These are phyloP conservation scores for Ptilonorhynchus violaceus DNA, from an alignment of 2,113 vertebrate species.

Conservation along the genomic window DNA sequence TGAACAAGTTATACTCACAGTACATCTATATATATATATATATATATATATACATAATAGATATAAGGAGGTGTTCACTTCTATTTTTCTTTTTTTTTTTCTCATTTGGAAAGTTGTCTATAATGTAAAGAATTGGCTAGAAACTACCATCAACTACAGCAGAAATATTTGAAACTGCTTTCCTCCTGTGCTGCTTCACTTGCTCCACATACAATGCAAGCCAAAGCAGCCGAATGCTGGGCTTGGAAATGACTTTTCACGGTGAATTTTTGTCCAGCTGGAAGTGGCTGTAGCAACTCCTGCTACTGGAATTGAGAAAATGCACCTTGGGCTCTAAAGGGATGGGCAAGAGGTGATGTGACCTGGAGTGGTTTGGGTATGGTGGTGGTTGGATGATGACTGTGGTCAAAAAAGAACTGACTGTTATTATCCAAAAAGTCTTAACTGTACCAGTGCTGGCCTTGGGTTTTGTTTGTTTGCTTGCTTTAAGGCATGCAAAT, in stretches of 20 bases:
- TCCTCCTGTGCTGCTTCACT: background rate
- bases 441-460: background rate
- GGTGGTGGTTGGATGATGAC: background rate
- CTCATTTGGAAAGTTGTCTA: background rate
- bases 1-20: background rate
- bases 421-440: background rate
- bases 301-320: background rate
- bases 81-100: background rate
- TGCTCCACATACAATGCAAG: background rate
- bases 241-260: background rate
- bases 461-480: background rate
- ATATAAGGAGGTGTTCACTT: background rate
- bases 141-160: background rate
- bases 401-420: background rate
- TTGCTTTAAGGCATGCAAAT: background rate
- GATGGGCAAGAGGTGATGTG: background rate
- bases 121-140: background rate
- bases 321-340: background rate
- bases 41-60: background rate
- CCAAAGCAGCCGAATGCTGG: background rate
- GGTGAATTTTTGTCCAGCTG: background rate
- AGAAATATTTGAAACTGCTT: background rate
- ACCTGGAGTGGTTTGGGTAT: background rate
- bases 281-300: background rate
- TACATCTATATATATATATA: background rate